These are phyloP conservation scores for Tamias sibiricus DNA, from an alignment of 2,113 vertebrate species.

Conservation along the genomic window DNA sequence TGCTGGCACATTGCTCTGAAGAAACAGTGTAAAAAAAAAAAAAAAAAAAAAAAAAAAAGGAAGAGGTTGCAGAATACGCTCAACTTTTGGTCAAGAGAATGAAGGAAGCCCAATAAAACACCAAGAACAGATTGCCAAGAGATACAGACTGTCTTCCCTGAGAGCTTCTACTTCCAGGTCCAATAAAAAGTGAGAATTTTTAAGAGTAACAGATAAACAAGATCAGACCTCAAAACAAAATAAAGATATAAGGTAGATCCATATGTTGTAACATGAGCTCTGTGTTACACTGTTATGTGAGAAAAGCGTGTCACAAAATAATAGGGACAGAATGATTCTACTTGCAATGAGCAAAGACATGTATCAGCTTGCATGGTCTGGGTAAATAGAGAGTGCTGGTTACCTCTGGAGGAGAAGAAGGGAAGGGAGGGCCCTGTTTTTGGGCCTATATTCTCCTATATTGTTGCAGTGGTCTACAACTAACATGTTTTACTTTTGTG, in stretches of 20 bases:
- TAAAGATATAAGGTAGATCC: neutral
- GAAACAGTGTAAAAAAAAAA: no score
- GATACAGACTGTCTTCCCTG: no score
- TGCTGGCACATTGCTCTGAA: no score
- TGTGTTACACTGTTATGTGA: neutral
- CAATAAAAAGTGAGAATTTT: no score
- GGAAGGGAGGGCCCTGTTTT: neutral
- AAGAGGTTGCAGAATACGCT: no score
- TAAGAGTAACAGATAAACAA: no score
- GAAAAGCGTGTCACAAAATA: slow-evolving; percentile 3
- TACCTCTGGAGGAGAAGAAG: neutral
- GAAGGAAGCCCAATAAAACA: neutral
- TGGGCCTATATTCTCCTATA: neutral
- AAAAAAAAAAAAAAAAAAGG: no score
- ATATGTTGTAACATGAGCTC: neutral
- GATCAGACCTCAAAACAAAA: neutral
- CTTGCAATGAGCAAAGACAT: neutral
- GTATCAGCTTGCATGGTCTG: neutral
- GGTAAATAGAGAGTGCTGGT: neutral
- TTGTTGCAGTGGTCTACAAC: neutral
- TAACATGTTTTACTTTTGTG: neutral
- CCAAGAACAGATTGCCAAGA: no score
- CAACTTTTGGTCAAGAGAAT: no score
- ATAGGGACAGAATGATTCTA: neutral
- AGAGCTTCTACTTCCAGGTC: no score